phyloP scores from a whole-genome alignment of 1,140 invertebrate genomes.

The Oryctes rhinoceros region DNA sequence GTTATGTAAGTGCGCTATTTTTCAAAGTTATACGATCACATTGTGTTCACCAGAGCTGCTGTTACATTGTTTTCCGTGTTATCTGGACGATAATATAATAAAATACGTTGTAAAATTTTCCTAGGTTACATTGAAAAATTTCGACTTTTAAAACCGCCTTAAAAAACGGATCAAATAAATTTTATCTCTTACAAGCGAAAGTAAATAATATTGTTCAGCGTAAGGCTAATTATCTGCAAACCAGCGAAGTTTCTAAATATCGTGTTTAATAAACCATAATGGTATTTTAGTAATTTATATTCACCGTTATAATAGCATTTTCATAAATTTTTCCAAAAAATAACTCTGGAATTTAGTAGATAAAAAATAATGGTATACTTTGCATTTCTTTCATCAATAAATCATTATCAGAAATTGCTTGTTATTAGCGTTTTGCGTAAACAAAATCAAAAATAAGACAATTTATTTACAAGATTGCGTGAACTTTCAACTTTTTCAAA shows the following conservation, averaged over 20 bases:
- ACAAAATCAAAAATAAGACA: too few relatives aligned
- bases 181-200: not conserved
- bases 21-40: not conserved
- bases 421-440: too few relatives aligned
- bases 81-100: too few relatives aligned
- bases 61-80: too few relatives aligned
- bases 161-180: not conserved
- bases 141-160: not conserved
- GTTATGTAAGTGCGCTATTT: constrained; percentile 65
- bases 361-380: not conserved
- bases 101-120: too few relatives aligned
- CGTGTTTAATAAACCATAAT: not conserved
- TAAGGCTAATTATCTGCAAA: not conserved
- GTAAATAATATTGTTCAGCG: not conserved
- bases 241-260: not conserved
- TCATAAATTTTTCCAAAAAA: constrained; percentile 6
- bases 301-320: not conserved
- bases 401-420: too few relatives aligned
- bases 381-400: too few relatives aligned
- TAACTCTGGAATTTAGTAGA: not conserved
- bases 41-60: too few relatives aligned
- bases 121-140: too few relatives aligned
- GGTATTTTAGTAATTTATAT: not conserved
- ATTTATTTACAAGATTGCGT: too few relatives aligned
- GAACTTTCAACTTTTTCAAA: too few relatives aligned